Conservation (phyloP, 2,888 invertebrate genomes). For the Erynnis tages region DNA sequence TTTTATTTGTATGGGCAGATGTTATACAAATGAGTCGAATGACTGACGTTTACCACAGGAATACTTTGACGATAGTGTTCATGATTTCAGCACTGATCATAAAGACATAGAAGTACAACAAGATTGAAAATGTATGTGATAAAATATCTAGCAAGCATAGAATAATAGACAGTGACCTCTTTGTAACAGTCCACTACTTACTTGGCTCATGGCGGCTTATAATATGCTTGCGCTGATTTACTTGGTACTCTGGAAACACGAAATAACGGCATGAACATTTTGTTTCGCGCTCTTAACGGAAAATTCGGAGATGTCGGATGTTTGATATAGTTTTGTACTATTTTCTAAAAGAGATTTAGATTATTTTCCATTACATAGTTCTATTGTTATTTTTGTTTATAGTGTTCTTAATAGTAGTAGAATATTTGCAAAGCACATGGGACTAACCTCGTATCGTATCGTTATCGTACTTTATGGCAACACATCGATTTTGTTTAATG, state of each 20-base stretch:
- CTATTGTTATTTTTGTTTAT: too few species aligned
- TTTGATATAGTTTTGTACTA: not conserved
- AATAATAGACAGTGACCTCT: slow-evolving; percentile 30
- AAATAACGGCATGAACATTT: slow-evolving; percentile 40
- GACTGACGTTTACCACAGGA: too few species aligned
- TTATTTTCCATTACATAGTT: not conserved
- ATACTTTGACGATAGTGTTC: too few species aligned
- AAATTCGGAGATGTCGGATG: not conserved
- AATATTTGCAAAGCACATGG: too few species aligned
- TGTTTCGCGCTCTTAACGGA: slow-evolving; percentile 30
- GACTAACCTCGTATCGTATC: too few species aligned
- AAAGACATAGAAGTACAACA: too few species aligned
- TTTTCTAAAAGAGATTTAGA: not conserved
- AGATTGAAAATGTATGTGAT: not conserved
- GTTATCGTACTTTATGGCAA: too few species aligned
- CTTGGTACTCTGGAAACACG: slow-evolving; percentile 40
- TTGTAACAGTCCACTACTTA: slow-evolving; percentile 44
- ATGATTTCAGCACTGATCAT: too few species aligned
- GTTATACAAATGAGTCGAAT: too few species aligned
- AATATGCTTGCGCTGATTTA: slow-evolving; percentile 42
- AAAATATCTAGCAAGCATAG: not conserved
- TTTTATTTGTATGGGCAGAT: too few species aligned
- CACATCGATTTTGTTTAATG: too few species aligned
- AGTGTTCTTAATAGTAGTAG: too few species aligned
- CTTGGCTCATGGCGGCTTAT: slow-evolving; percentile 44